Base-by-base conservation (phyloP, 2,113 vertebrate species). In the Phasianus colchicus region DNA sequence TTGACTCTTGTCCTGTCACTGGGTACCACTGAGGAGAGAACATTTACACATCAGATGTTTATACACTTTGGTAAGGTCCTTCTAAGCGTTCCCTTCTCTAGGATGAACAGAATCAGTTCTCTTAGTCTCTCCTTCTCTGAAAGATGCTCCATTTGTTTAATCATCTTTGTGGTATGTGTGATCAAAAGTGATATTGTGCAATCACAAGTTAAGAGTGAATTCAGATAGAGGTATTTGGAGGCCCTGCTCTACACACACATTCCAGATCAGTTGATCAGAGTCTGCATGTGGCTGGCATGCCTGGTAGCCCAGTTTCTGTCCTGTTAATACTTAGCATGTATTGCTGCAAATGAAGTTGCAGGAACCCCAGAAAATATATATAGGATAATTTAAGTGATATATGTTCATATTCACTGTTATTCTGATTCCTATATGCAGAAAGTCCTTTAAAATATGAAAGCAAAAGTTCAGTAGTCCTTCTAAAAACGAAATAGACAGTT, bases 91-190 rank as follows among this genome's bases (percentile, higher is more conserved):
- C 42, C 29, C 29, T 82, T 89, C 70, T 65, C 43, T 48, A 85
- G 58, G 58, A 16, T 79, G 73, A 93, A 40, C 8, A 69, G 10
- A 65, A 24, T n/a, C 47, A 27, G 38, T 57, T 85, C 70, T 63
- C 70, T 38, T 66, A 93, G 74, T 40, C 75, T 91, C 54, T 65
- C 50, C 71, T 79, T 38, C 60, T 52, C 45, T 72, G 74, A 48
- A 54, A 89, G 63, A 61, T 87, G 48, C 63, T 93, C 21, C 29
- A 85, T 43, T 79, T 54, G 71, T 72, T 89, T 69, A 79, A 93
- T 85, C 57, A 50, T 89, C 81, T 60, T 27, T n/a, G 66, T 79
- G 82, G 58, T 74, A 78, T 75, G 85, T 89, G 90, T 87, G 85
- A 87, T 75, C 61, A 50, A 74, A 84, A 74, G 69, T 66, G 80